Evolutionary conservation across 2,113 vertebrate species (phyloP).

Genomic region (Hippocampus mohnikei): DNA sequence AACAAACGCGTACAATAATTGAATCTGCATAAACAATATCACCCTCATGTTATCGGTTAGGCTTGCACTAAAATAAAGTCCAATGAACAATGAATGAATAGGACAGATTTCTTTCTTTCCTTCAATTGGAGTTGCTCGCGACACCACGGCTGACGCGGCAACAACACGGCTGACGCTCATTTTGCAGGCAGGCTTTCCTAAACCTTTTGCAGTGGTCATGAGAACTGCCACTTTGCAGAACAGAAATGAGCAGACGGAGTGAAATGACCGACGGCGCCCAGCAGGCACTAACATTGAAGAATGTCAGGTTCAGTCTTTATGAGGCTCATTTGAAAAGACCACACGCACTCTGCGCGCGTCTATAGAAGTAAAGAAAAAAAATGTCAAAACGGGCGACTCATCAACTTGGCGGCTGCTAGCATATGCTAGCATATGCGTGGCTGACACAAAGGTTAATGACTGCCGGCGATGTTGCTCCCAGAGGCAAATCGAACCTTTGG

Average conservation of each 20-base stretch:
- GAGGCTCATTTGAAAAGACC: constrained; percentile 22
- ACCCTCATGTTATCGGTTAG: too few species aligned
- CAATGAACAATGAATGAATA: too few species aligned
- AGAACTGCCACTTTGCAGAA: too few species aligned
- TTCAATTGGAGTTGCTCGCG: too few species aligned
- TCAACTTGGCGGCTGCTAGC: background rate
- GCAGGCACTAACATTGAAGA: background rate
- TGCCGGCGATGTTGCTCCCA: background rate
- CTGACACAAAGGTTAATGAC: background rate
- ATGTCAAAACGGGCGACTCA: constrained; percentile 3
- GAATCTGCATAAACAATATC: too few species aligned
- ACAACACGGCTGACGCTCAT: constrained; percentile 1
- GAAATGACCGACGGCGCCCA: background rate
- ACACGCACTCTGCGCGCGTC: constrained; percentile 7
- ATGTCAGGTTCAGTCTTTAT: background rate
- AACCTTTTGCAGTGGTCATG: too few species aligned
- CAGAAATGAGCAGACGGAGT: background rate
- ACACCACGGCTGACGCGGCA: constrained; percentile 72
- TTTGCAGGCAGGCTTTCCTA: too few species aligned
- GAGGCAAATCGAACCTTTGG: constrained; percentile 2
- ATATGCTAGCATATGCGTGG: background rate
- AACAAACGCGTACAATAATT: too few species aligned
- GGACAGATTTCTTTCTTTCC: too few species aligned
- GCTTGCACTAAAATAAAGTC: too few species aligned
- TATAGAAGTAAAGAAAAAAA: background rate